Conservation (phyloP, 2,888 invertebrate species). For the Habroteleia sp. region DNA sequence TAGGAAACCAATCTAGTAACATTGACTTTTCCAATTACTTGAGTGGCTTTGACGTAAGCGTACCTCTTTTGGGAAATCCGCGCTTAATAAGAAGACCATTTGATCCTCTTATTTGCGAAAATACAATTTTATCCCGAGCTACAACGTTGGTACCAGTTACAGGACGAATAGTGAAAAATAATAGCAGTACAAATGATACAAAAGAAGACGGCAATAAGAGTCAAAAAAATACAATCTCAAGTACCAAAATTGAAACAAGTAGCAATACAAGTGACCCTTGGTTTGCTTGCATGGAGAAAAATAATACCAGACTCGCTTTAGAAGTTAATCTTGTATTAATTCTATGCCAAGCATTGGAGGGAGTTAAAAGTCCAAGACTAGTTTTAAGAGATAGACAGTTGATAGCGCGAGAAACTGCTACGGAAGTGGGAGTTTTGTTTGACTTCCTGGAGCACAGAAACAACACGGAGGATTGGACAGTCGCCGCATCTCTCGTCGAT, state of each 20-base stretch:
- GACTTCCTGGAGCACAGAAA: conserved; percentile 76
- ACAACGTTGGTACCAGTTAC: conserved; percentile 74
- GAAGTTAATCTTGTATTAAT: conserved; percentile 78
- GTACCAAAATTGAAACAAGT: conserved; percentile 49
- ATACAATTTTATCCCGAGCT: conserved; percentile 77
- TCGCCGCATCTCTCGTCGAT: conserved; percentile 70
- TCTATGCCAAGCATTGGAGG: conserved; percentile 77
- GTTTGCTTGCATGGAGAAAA: conserved; percentile 79
- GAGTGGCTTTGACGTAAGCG: conserved; percentile 74
- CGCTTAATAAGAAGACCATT: conserved; percentile 77
- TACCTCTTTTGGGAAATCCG: conserved; percentile 76
- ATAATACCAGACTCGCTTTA: conserved; percentile 77
- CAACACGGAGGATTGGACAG: conserved; percentile 65
- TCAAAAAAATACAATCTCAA: conserved; percentile 23
- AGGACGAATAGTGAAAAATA: conserved; percentile 69
- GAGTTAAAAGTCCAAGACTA: conserved; percentile 76
- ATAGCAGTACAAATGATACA: conserved; percentile 55
- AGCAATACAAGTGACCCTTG: conserved; percentile 74
- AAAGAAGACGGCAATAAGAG: conserved; percentile 27
- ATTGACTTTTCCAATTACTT: conserved; percentile 72
- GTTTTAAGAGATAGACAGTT: conserved; percentile 77
- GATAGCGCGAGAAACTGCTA: conserved; percentile 78
- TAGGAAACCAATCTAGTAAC: conserved; percentile 29
- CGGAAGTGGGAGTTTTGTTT: conserved; percentile 78
- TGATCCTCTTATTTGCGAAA: conserved; percentile 79